These are phyloP conservation scores for Paramormyrops kingsleyae DNA, from an alignment of 2,113 vertebrate genomes.

Conservation along the genomic window DNA sequence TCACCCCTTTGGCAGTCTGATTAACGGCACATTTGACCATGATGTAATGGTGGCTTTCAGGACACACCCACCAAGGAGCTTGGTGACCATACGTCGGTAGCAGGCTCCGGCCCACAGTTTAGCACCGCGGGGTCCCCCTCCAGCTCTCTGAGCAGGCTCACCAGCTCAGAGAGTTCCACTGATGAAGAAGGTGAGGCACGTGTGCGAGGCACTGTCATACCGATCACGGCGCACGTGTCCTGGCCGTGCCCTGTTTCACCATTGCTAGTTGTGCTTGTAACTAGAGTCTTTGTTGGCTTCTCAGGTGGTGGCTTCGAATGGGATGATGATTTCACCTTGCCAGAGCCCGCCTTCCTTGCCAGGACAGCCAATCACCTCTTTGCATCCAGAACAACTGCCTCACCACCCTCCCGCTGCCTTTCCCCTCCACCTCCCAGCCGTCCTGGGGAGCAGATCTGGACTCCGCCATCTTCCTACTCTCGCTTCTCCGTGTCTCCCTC, in stretches of 20 bases:
- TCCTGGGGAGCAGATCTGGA: slow-evolving; percentile 58
- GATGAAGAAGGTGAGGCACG: slow-evolving; percentile 65
- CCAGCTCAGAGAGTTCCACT: slow-evolving; percentile 66
- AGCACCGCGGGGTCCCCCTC: slow-evolving; percentile 34
- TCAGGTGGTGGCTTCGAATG: slow-evolving; percentile 76
- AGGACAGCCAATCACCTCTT: slow-evolving; percentile 59
- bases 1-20: neutral
- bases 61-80: slow-evolving; percentile 80
- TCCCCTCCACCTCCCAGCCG: slow-evolving; percentile 57
- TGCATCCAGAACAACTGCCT: slow-evolving; percentile 48
- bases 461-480: slow-evolving; percentile 52
- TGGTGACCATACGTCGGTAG: slow-evolving; percentile 48
- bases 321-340: slow-evolving; percentile 77
- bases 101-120: slow-evolving; percentile 40
- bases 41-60: slow-evolving; percentile 42
- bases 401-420: slow-evolving; percentile 54
- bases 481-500: slow-evolving; percentile 68
- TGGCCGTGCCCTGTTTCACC: neutral
- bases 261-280: neutral
- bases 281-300: slow-evolving; percentile 20
- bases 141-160: slow-evolving; percentile 56
- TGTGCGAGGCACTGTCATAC: neutral
- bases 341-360: slow-evolving; percentile 62
- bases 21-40: neutral
- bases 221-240: neutral